Base-by-base conservation (phyloP, 37 sponge, comb jelly and placozoan genomes). In the Eunapius fragilis region DNA sequence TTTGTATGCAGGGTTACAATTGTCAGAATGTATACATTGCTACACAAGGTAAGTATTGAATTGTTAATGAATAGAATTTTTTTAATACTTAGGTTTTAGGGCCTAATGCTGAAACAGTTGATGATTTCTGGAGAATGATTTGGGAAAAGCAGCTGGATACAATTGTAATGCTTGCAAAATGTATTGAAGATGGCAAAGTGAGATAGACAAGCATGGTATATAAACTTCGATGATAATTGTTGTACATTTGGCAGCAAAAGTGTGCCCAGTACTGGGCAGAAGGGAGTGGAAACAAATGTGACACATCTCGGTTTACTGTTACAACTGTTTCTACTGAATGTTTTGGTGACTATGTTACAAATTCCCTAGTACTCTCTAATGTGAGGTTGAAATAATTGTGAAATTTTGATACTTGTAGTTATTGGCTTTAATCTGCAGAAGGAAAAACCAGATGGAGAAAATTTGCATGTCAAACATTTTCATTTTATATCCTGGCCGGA, bases 191-290 rank as follows among this genome's bases (percentile, higher is more conserved):
- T 28, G 93, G 90, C 36, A 82, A 74, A 88, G 90, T 84, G 41
- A 37, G 78, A 71, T 41, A 9, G 41, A 41, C 41, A 41, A 9
- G 41, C 6, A 6, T 41, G 41, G 6, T 1, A 12, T 58, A 19
- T 19, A 58, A n/a, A n/a, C n/a, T n/a, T n/a, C 41, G 3, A 41
- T 41, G 41, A 3, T 41, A 41, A 41, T 41, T 41, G 22, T 58
- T 58, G 6, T 2, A 58, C 1, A 17, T 17, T 11, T 58, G n/a
- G 25, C 37, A 90, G 90, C 85, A 83, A 31, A 97, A 97, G 41
- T 97, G 97, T 90, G 85, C 80, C 25, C 88, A 79, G 58, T 97
- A 97, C 75, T 97, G 93, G 93, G 93, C 97, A 12, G 75, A 81
- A 0, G 25, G 22, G 2, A 31, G 69, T 72, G 72, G 14, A 82